phyloP scores from a whole-genome alignment of 92 coral and sea anemone genomes.

The Parazoanthus swiftii region DNA sequence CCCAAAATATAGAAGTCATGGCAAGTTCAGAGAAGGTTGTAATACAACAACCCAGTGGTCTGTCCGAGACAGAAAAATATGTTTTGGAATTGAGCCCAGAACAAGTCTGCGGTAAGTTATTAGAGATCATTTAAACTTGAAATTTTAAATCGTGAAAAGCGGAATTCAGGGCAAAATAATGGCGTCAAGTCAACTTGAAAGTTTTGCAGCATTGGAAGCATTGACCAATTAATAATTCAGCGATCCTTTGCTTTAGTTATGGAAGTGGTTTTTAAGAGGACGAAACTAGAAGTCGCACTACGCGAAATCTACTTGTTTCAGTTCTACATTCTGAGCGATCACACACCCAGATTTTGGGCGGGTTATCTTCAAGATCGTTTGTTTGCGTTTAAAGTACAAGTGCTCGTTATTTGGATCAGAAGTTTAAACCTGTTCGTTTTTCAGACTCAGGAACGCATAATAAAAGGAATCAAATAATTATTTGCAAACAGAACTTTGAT shows the following conservation, averaged over 20 bases:
- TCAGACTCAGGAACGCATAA: not conserved
- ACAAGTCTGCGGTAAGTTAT: constrained; percentile 22
- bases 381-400: not conserved
- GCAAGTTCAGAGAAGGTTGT: constrained; percentile 33
- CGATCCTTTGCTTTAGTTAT: not conserved
- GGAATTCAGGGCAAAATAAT: not conserved
- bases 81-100: constrained; percentile 39
- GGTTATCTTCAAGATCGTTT: no score
- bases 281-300: not conserved
- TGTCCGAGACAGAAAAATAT: constrained; percentile 35
- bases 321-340: not conserved
- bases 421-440: not conserved
- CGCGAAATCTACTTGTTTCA: not conserved
- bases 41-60: constrained; percentile 24
- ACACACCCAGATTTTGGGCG: not conserved
- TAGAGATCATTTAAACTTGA: no score
- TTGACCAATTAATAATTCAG: not conserved
- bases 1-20: constrained; percentile 20
- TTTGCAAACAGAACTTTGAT: no score
- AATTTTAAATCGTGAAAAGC: not conserved
- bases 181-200: not conserved
- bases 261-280: not conserved
- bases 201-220: not conserved
- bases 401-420: not conserved
- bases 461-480: no score